Conservation (phyloP, 2,113 vertebrate species). For the Climacteris rufus region DNA sequence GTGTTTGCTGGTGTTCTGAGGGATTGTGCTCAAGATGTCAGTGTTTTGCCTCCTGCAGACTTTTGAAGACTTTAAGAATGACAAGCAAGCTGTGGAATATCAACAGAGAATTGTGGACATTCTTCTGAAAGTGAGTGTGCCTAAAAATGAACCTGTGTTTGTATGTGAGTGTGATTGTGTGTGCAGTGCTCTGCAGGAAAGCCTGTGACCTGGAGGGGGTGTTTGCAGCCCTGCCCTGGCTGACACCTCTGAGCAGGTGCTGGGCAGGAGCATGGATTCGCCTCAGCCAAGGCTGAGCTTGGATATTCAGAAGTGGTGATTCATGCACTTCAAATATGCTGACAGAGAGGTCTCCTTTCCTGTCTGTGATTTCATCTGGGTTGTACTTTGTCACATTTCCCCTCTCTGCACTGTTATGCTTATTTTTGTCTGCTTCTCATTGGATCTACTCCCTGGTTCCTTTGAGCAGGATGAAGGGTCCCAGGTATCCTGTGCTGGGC, state of each 20-base stretch:
- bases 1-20: not conserved
- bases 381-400: not conserved
- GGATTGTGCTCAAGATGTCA: not conserved
- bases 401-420: not conserved
- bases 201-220: not conserved
- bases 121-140: constrained; percentile 84
- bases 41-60: constrained; percentile 78
- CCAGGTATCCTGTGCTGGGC: not conserved
- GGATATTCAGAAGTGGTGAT: not conserved
- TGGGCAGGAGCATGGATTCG: not conserved
- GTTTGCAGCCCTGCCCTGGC: not conserved
- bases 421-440: not conserved
- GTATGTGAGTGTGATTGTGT: not conserved
- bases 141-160: not conserved
- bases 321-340: not conserved
- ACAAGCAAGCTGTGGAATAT: constrained; percentile 97
- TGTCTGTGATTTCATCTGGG: not conserved
- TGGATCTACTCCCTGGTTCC: not conserved
- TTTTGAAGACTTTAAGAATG: constrained; percentile 99
- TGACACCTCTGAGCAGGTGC: not conserved
- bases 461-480: not conserved
- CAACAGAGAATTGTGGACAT: constrained; percentile 98
- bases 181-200: not conserved
- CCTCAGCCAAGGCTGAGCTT: not conserved
- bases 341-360: not conserved